Evolutionary conservation across 2,113 vertebrate genomes (phyloP), one percentile per base, ranked within the genome.

Genomic region (Sinocyclocheilus anophthalmus): DNA sequence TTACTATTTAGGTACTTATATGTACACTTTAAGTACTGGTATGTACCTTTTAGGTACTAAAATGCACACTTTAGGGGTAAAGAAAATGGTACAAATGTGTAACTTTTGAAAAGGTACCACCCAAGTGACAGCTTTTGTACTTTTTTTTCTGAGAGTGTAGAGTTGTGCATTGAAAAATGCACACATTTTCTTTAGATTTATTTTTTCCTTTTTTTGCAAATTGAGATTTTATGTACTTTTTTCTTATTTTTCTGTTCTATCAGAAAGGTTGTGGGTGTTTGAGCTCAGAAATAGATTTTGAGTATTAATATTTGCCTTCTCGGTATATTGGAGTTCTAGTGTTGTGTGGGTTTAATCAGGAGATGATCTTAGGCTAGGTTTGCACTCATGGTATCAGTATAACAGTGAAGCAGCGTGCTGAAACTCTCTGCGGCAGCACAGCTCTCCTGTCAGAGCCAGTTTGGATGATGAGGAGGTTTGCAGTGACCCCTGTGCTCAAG

Each of bases 391-490:
- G 10, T 78, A 37, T 78, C 76, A 18, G 45, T 37, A 5, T 78
- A 55, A 77, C 48, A 6, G 10, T 6, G 50, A 76, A 53, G 13
- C 76, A 57, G 50, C 11, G 2, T 78, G 50, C 4, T 45, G 13
- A 59, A n/a, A 42, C 42, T 42, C n/a, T 57, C 67, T n/a, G 11
- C 22, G 11, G 33, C 69, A 72, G 37, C 69, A 72, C 69, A 72
- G 26, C 55, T 80, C 22, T 80, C 76, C 30, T 78, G 76, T 61
- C 77, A 80, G 77, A 63, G 33, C 22, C 14, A 22, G 30, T 80
- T 80, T 80, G 76, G 76, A 59, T 59, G 76, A 79, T 8, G 76
- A 53, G 30, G 53, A 78, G 76, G 48, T 59, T 37, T 78, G 9
- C 4, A 37, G 4, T 78, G 76, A 78, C 76, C 50, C 26, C 53